Conservation (phyloP, 2,113 vertebrate genomes). For the Caracal caracal region DNA sequence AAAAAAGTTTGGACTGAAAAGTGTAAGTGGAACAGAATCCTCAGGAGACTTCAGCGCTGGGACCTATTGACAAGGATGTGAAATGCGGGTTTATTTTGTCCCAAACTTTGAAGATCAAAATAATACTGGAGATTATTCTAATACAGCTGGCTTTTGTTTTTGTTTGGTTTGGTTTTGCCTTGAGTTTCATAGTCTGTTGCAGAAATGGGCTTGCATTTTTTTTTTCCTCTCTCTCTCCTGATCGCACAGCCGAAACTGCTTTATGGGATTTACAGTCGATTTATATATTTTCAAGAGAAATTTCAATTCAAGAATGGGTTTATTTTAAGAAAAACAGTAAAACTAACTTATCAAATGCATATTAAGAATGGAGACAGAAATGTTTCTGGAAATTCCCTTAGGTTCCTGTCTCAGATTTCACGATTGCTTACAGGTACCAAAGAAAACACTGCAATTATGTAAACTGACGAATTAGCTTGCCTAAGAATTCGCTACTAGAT, state of each 20-base stretch:
- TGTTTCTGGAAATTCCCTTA: not conserved
- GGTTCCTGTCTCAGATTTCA: constrained; percentile 33
- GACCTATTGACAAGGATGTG: constrained; percentile 78
- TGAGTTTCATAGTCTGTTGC: not conserved
- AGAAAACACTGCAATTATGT: constrained; percentile 30
- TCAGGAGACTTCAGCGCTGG: constrained; percentile 72
- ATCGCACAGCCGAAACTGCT: not conserved
- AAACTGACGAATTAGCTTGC: constrained; percentile 19
- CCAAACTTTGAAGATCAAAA: constrained; percentile 69
- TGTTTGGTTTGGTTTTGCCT: not conserved
- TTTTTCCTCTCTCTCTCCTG: not conserved
- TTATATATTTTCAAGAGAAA: constrained; percentile 32
- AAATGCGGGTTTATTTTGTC: constrained; percentile 77
- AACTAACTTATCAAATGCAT: constrained; percentile 24
- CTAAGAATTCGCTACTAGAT: not conserved
- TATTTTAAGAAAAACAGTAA: not conserved
- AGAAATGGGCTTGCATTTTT: constrained; percentile 38
- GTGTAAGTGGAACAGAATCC: constrained; percentile 63
- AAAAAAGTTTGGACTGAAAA: constrained; percentile 81
- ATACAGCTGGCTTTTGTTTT: not conserved
- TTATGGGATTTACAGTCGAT: constrained; percentile 43
- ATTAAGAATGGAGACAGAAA: constrained; percentile 29
- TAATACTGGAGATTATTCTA: constrained; percentile 72
- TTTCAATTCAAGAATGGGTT: not conserved
- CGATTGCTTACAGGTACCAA: not conserved